Evolutionary conservation across 2,888 invertebrate genomes (phyloP), one percentile per base, ranked within the genome.

Genomic region (Andricus curvator): DNA sequence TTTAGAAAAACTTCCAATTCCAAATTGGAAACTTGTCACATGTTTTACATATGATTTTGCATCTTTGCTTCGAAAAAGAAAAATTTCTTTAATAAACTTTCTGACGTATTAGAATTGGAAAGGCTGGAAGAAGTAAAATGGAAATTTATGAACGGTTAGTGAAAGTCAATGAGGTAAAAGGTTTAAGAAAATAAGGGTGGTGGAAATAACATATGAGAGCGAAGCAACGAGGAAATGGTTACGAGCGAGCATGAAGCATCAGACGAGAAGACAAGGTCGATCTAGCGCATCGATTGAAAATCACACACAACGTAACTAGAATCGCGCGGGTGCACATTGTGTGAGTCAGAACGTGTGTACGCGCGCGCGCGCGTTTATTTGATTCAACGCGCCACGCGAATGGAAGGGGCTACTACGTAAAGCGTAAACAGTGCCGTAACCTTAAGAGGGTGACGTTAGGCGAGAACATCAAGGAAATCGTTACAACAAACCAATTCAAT

Each of bases 241-340:
- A 51, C 41, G 29, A 78, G 25, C 64, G 29, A 77, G 13, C 60
- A 64, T 67, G n/a, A 79, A 79, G 74, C 77, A 37, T 37, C 37
- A 37, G 37, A 37, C 41, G 76, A 85, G 81, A 83, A 84, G 84
- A 77, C 78, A 81, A 85, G 80, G 81, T 83, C 80, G 83, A 82
- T 76, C 74, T 68, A 51, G 77, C 79, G 82, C 78, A 81, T 81
- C 81, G 82, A 86, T 86, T 78, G 79, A 82, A 85, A 84, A 87
- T 86, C 81, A 79, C 81, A 83, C 83, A 80, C 79, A 74, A 66
- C 25, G 62, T 62, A 60, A 25, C 37, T 37, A 37, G 15, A 6
- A 70, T 80, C 80, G 79, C 65, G 74, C 81, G 80, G 81, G 83
- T 83, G 82, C 82, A 82, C 81, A 84, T 83, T 70, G 51, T 56